These are phyloP conservation scores for Hydrozoanthus tunicans DNA, from an alignment of 64 coral and sea anemone genomes.

Conservation along the genomic window DNA sequence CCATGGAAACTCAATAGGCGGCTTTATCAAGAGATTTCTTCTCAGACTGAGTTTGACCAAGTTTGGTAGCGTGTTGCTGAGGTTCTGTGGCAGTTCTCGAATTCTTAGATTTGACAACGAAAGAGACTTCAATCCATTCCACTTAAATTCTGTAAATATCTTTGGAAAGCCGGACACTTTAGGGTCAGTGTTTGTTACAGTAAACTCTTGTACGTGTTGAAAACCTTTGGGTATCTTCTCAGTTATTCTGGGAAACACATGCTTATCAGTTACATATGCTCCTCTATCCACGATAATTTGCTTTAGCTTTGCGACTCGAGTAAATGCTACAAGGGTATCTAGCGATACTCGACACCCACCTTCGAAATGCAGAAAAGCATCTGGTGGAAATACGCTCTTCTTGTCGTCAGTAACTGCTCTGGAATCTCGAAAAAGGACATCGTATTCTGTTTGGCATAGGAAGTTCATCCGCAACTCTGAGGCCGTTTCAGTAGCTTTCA, in stretches of 20 bases:
- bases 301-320: neutral
- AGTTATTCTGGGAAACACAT: neutral
- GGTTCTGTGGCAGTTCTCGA: neutral
- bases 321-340: neutral
- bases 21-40: neutral
- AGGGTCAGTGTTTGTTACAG: neutral
- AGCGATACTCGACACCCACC: neutral
- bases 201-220: neutral
- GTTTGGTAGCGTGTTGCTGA: neutral
- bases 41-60: neutral
- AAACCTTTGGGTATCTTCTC: neutral
- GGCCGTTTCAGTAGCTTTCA: neutral
- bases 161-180: neutral
- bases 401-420: neutral
- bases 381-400: neutral
- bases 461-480: neutral
- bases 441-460: neutral
- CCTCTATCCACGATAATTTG: neutral
- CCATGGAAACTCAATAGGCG: conserved; percentile 1
- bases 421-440: neutral
- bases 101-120: conserved; percentile 7
- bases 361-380: neutral
- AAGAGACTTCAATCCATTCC: conserved; percentile 9
- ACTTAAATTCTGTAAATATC: conserved; percentile 18
- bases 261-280: neutral